Evolutionary conservation across 2,113 vertebrate species (phyloP).

Genomic region (Limanda limanda): DNA sequence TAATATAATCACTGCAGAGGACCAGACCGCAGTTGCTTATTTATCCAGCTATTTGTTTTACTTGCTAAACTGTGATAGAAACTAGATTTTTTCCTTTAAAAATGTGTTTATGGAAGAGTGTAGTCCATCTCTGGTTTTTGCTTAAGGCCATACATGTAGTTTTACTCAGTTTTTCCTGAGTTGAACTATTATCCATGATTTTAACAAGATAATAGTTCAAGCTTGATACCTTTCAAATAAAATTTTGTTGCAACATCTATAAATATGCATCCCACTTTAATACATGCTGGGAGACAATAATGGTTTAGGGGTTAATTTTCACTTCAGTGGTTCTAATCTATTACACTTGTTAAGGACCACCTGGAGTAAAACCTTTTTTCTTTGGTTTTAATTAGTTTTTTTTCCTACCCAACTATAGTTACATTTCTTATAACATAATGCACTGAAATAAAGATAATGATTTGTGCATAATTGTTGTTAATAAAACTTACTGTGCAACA

Average conservation of each 20-base stretch:
- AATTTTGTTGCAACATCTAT: background rate
- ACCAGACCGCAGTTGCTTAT: background rate
- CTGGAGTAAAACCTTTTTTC: background rate
- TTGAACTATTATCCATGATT: constrained; percentile 35
- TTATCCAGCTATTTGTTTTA: constrained; percentile 9
- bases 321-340: constrained; percentile 15
- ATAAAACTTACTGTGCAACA: background rate
- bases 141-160: constrained; percentile 5
- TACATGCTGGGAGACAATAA: constrained; percentile 12
- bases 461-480: background rate
- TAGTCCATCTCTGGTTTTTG: background rate
- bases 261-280: constrained; percentile 30
- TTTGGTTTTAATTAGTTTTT: background rate
- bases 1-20: constrained; percentile 6
- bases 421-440: background rate
- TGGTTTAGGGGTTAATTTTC: constrained; percentile 36
- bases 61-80: background rate
- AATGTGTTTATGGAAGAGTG: background rate
- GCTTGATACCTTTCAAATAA: constrained; percentile 38
- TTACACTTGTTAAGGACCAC: background rate
- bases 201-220: constrained; percentile 28
- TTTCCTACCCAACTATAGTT: constrained; percentile 2
- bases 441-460: background rate
- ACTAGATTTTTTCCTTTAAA: constrained; percentile 18
- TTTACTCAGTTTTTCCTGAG: background rate